Conservation (phyloP, 2,113 vertebrate species). For the Atrichornis clamosus region DNA sequence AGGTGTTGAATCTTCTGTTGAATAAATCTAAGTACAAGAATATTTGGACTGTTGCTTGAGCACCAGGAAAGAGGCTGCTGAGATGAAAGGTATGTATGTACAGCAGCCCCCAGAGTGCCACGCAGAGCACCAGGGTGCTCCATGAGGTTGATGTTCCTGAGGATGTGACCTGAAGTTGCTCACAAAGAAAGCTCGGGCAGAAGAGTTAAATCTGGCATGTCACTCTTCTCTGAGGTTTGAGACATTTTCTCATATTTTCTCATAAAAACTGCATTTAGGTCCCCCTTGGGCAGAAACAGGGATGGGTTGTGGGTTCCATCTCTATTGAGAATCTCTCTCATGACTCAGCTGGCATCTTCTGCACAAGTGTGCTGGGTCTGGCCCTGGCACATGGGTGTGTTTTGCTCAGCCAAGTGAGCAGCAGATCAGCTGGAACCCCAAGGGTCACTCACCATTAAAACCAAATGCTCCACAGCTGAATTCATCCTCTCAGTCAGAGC, state of each 20-base stretch:
- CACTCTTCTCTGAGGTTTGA: not conserved
- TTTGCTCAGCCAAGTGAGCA: not conserved
- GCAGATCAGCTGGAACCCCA: not conserved
- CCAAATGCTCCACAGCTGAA: not conserved
- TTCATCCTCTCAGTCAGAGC: accelerated
- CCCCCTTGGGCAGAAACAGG: not conserved
- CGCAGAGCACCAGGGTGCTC: accelerated
- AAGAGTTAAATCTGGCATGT: not conserved
- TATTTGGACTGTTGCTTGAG: accelerated
- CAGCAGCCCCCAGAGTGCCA: not conserved
- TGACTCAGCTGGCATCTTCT: not conserved
- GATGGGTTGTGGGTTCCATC: not conserved
- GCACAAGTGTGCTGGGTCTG: not conserved
- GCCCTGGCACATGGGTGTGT: accelerated
- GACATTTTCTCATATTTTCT: not conserved
- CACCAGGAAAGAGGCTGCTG: not conserved
- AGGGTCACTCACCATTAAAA: not conserved
- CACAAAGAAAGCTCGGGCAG: not conserved
- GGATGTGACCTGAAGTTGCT: not conserved
- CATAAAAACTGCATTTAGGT: not conserved
- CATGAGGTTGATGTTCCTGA: not conserved
- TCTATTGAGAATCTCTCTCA: accelerated
- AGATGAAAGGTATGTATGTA: not conserved
- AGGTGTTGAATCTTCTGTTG: not conserved
- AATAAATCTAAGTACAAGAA: not conserved